A percentile compares a stretch with the other conserved stretches of the same genome.
Conservation (phyloP, 2,797 vertebrate species). For the Lophius americanus region DNA sequence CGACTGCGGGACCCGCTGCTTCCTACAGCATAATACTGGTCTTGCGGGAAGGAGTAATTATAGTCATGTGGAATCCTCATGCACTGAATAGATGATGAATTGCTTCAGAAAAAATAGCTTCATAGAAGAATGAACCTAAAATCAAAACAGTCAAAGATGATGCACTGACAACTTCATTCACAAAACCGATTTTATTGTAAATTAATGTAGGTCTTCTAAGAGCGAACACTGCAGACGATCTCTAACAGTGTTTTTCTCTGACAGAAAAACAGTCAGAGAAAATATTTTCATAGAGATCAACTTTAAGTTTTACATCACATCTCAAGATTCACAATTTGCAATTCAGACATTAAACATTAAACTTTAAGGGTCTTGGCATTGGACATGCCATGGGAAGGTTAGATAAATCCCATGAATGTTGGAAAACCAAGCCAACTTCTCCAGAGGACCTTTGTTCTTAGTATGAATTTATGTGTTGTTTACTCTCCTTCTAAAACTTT, state of each 20-base stretch:
- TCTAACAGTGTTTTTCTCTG: background rate
- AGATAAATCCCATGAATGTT: constrained; percentile 59
- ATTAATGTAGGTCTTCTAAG: constrained; percentile 9
- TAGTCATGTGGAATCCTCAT: constrained; percentile 5
- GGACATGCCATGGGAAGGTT: constrained; percentile 30
- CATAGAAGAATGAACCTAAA: background rate
- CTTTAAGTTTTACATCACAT: constrained; percentile 62
- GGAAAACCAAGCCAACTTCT: constrained; percentile 40
- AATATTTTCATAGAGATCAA: constrained; percentile 24
- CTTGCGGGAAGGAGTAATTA: constrained; percentile 28
- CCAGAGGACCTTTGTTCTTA: constrained; percentile 47
- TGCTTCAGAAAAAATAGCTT: background rate
- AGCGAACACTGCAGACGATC: background rate
- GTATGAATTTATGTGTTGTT: constrained; percentile 51
- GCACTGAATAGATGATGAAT: constrained; percentile 5
- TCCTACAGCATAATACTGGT: constrained; percentile 24
- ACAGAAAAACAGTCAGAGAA: constrained; percentile 17
- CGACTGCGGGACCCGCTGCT: constrained; percentile 20
- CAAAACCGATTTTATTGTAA: constrained; percentile 9
- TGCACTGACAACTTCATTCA: constrained; percentile 12
- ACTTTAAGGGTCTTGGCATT: constrained; percentile 57
- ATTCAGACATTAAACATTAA: constrained; percentile 55
- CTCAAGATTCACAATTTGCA: constrained; percentile 43
- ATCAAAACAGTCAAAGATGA: background rate
- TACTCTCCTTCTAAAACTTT: constrained; percentile 65